phyloP scores from a whole-genome alignment of 2,888 invertebrate species.

The Noctua fimbriata region DNA sequence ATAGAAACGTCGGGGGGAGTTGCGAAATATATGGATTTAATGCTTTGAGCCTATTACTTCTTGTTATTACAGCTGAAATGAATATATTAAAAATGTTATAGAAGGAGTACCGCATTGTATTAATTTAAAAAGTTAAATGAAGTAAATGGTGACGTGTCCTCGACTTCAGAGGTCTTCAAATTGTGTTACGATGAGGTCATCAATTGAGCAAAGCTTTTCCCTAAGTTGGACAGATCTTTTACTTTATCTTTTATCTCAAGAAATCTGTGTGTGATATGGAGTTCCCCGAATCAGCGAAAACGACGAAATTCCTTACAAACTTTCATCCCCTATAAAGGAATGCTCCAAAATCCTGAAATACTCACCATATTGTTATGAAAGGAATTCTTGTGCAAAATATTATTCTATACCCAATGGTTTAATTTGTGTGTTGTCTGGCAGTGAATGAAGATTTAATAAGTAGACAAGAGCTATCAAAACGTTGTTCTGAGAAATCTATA shows the following conservation, averaged over 20 bases:
- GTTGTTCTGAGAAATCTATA: background rate
- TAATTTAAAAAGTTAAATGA: background rate
- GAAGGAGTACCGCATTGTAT: background rate
- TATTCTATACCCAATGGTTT: background rate
- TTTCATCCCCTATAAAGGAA: background rate
- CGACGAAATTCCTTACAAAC: background rate
- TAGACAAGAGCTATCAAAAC: background rate
- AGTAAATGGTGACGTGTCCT: background rate
- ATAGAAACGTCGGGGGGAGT: slow-evolving; percentile 39
- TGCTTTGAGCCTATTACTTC: slow-evolving; percentile 31
- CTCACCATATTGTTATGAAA: background rate
- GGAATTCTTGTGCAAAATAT: background rate
- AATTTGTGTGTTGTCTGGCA: background rate
- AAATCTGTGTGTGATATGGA: background rate
- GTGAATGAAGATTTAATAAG: background rate
- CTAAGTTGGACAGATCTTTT: background rate
- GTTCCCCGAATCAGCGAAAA: background rate
- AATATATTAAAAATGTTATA: slow-evolving; percentile 35
- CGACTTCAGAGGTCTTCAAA: background rate
- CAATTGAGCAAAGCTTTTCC: background rate
- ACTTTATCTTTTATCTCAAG: background rate
- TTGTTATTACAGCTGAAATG: slow-evolving; percentile 36
- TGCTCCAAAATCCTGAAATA: background rate
- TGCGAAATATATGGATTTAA: slow-evolving; percentile 52
- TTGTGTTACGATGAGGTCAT: background rate